Conservation (phyloP, 1,140 invertebrate species). For the Gonatopus flavifemur region DNA sequence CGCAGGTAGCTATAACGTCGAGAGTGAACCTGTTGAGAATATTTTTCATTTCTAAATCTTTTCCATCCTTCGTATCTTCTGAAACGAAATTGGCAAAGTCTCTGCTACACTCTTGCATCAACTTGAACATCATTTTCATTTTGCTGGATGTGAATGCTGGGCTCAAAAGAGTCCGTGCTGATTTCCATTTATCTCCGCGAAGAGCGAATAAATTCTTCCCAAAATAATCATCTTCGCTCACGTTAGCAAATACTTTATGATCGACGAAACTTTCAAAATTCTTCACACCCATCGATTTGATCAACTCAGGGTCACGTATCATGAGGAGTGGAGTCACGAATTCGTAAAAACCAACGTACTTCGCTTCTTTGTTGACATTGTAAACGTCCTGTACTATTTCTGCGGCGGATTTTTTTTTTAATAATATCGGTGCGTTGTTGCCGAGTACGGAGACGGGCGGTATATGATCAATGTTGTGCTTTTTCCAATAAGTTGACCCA, state of each 20-base stretch:
- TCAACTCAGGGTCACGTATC: conserved; percentile 42
- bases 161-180: conserved; percentile 33
- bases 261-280: conserved; percentile 42
- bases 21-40: conserved; percentile 44
- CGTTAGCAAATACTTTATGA: too few relatives aligned
- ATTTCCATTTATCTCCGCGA: conserved; percentile 37
- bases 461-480: too few relatives aligned
- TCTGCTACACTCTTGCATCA: conserved; percentile 18
- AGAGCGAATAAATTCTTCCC: conserved; percentile 40
- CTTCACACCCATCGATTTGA: conserved; percentile 34
- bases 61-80: conserved; percentile 18
- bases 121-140: conserved; percentile 31
- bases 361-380: conserved; percentile 9
- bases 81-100: conserved; percentile 32
- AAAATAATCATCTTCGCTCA: too few relatives aligned
- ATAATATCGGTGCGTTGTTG: too few relatives aligned
- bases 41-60: conserved; percentile 8
- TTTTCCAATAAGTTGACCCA: too few relatives aligned
- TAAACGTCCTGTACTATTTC: conserved; percentile 10
- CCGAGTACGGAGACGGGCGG: too few relatives aligned
- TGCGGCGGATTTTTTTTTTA: too few relatives aligned
- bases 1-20: conserved; percentile 53
- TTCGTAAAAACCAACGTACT: conserved; percentile 26
- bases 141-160: conserved; percentile 40
- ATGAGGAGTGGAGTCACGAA: conserved; percentile 32